These are phyloP conservation scores for Hydropsyche tenuis DNA, from an alignment of 1,140 invertebrate species.

Conservation along the genomic window DNA sequence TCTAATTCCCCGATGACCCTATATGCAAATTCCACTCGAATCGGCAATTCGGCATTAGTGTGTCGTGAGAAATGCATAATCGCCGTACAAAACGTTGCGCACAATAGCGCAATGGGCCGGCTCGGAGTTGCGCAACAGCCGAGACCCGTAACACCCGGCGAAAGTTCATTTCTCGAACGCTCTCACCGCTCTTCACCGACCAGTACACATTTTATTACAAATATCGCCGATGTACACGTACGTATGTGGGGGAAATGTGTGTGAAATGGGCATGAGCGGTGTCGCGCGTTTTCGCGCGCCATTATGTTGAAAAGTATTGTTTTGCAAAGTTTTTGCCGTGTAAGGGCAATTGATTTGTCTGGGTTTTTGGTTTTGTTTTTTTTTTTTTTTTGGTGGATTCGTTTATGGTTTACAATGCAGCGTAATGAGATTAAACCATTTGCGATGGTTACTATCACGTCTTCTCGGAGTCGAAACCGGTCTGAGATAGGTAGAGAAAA, in stretches of 20 bases:
- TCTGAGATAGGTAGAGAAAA: slow-evolving; percentile 1
- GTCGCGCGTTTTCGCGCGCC: no score
- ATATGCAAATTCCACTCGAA: no score
- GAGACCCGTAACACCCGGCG: slow-evolving; percentile 32
- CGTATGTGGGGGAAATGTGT: no score
- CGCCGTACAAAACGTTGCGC: background rate
- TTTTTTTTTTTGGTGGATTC: no score
- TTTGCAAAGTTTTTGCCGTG: no score
- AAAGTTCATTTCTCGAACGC: slow-evolving; percentile 41
- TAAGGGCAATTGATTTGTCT: no score
- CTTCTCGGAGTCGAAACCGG: slow-evolving; percentile 1
- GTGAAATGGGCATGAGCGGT: no score
- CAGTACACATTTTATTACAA: background rate
- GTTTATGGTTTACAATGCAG: background rate
- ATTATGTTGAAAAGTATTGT: no score
- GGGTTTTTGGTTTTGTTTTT: no score
- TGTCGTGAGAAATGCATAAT: slow-evolving; percentile 19
- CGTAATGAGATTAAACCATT: background rate
- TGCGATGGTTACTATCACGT: background rate
- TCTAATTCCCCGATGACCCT: no score
- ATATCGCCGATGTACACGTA: no score
- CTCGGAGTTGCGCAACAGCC: background rate
- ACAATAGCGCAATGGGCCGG: slow-evolving; percentile 16
- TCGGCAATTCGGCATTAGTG: no score
- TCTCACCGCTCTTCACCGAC: slow-evolving; percentile 24